These are phyloP conservation scores for Siphamia tubifer DNA, from an alignment of 2,113 vertebrate species.

Conservation along the genomic window DNA sequence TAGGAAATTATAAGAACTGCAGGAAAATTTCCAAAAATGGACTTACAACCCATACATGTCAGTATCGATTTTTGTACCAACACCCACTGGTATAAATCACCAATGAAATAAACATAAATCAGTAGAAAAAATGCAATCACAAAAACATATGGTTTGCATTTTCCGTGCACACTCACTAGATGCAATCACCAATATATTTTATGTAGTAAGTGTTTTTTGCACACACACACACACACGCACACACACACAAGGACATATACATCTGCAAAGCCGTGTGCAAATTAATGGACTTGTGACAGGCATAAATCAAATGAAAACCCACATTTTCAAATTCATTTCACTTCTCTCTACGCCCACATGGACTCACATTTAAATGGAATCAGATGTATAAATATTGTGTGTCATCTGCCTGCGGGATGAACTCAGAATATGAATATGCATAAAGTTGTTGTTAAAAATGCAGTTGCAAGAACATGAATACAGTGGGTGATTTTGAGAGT, in stretches of 20 bases:
- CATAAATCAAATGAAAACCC: constrained; percentile 4
- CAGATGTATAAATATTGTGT: neutral
- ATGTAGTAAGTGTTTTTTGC: constrained; percentile 27
- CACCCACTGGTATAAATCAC: neutral
- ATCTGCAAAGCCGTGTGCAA: neutral
- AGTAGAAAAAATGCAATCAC: constrained; percentile 35
- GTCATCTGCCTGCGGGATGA: neutral
- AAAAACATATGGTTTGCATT: constrained; percentile 38
- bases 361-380: constrained; percentile 4
- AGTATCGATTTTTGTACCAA: neutral
- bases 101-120: constrained; percentile 47
- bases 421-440: neutral
- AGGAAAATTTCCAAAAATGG: neutral
- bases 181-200: constrained; percentile 12
- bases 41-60: neutral
- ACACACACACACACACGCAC: neutral
- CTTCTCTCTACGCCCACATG: neutral
- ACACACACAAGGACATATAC: neutral
- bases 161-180: neutral
- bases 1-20: too few species aligned
- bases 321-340: neutral
- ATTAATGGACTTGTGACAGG: neutral
- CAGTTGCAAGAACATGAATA: neutral
- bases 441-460: neutral
- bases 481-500: neutral